Percentiles rank a stretch among this genome's conserved stretches.
Evolutionary conservation across 1,140 invertebrate genomes (phyloP).

Genomic region (Eufriesea mexicana): DNA sequence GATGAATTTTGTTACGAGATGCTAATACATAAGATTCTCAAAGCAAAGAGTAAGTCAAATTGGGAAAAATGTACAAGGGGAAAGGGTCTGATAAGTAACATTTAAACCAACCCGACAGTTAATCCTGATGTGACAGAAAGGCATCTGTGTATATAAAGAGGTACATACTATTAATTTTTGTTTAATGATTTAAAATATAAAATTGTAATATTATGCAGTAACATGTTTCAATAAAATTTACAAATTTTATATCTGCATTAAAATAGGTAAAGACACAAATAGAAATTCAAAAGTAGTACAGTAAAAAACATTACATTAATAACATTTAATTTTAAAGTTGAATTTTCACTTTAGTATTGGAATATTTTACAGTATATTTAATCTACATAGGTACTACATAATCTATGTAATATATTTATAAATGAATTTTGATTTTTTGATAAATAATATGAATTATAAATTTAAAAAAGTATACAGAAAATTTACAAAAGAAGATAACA

Average conservation of each 20-base stretch:
- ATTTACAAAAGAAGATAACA: not conserved
- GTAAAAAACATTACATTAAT: not conserved
- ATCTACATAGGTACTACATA: not conserved
- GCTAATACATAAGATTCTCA: constrained; percentile 50
- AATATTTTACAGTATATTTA: not conserved
- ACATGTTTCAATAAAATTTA: not conserved
- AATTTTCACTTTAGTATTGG: not conserved
- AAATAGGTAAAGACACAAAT: not conserved
- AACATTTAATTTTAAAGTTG: not conserved
- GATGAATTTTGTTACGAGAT: constrained; percentile 72
- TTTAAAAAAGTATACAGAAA: not conserved
- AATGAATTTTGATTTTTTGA: constrained; percentile 13
- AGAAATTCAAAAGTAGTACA: not conserved
- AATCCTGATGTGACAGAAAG: constrained; percentile 15
- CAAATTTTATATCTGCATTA: not conserved
- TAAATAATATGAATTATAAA: not conserved
- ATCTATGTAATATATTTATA: constrained; percentile 23
- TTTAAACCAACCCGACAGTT: constrained; percentile 67
- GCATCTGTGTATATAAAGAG: constrained; percentile 47
- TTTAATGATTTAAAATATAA: constrained; percentile 8
- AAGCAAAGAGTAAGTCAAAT: constrained; percentile 37
- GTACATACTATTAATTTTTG: constrained; percentile 41
- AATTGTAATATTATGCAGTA: constrained; percentile 1
- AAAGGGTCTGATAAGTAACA: constrained; percentile 46
- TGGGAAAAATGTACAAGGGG: constrained; percentile 29